Conservation (phyloP, 1,140 invertebrate genomes). For the Nasonia giraulti region DNA sequence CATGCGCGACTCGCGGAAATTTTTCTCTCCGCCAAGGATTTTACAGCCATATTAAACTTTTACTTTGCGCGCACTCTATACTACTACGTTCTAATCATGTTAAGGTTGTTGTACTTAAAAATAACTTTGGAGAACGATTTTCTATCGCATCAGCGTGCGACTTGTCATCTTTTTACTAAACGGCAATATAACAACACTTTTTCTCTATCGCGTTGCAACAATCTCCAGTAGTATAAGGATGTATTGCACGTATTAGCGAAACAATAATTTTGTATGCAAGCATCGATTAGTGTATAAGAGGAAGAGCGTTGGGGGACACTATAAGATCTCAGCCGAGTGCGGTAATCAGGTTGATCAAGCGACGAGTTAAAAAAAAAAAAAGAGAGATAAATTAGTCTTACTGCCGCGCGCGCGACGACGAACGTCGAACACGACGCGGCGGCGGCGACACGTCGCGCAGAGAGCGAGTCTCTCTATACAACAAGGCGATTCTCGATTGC, state of each 20-base stretch:
- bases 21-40: not conserved
- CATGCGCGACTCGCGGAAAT: not conserved
- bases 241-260: not conserved
- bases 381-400: slow-evolving; percentile 36
- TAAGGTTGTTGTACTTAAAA: slow-evolving; percentile 41
- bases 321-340: not conserved
- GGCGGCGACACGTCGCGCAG: not conserved
- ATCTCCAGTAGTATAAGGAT: not conserved
- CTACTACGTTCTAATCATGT: slow-evolving; percentile 7
- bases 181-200: not conserved
- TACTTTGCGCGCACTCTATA: not conserved
- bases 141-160: not conserved
- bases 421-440: slow-evolving; percentile 18
- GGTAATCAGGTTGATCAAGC: slow-evolving; percentile 14
- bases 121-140: slow-evolving; percentile 24
- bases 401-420: slow-evolving; percentile 1
- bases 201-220: not conserved
- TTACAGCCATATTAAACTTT: not conserved
- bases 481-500: slow-evolving; percentile 55
- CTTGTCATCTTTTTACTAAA: not conserved
- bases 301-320: not conserved
- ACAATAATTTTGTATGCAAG: slow-evolving; percentile 28
- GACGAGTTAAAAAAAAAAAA: not conserved
- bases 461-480: not conserved
- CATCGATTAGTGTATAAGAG: not conserved